Evolutionary conservation across 2,113 vertebrate species (phyloP), one percentile per base, ranked within the genome.

Genomic region (Bagarius yarrelli): DNA sequence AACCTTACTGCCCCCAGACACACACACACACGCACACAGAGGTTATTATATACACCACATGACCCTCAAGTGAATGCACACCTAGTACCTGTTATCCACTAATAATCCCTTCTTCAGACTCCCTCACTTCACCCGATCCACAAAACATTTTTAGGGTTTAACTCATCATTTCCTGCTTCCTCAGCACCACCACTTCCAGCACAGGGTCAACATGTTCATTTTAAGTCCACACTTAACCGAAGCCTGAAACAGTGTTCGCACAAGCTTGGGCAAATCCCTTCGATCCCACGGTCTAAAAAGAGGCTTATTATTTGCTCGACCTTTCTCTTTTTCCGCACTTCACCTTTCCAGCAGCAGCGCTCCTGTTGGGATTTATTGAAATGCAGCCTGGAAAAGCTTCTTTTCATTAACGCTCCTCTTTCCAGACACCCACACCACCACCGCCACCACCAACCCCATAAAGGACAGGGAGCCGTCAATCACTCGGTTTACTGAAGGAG

Each of bases 371-470:
- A 47, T 70, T 50, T 32, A 57, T 70, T 60, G 60, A 55, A 27
- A 70, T 76, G 73, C 73, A 79, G 63, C 55, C 76, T 84, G 78
- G 80, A 80, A 81, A 83, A 87, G 81, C 82, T 84, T 66, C 84
- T 76, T 82, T 87, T 88, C 89, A 88, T 88, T 89, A 89, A 77
- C 75, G 34, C 83, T 81, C 78, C 60, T 79, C 71, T 83, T 83
- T 67, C 60, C 12, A 56, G 66, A 66, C 76, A 72, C 73, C 76
- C 52, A n/a, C n/a, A n/a, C 70, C 53, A 1, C 1, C 44, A 4
- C 44, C 9, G 9, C 5, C 11, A 47, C 44, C 44, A 47, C 44
- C 44, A 47, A 47, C 5, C 9, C 44, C 40, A 18, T 82, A 79
- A 81, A 83, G 66, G 78, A 81, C 83, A 74, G 55, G n/a, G 64